Evolutionary conservation across 2,113 vertebrate genomes (phyloP), one percentile per base, ranked within the genome.

Genomic region (Arizona elegans): DNA sequence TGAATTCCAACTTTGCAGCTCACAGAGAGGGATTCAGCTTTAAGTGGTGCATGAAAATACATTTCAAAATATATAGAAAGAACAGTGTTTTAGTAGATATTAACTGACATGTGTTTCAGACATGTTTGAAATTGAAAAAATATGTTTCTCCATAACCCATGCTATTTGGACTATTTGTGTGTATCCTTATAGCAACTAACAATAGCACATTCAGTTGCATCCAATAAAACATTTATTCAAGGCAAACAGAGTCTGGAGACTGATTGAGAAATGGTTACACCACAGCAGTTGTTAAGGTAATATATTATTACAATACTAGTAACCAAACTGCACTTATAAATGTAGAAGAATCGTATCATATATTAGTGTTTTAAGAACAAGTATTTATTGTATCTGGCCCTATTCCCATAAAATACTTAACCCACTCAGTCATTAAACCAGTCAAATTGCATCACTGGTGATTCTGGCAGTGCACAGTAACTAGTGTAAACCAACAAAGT

Each of bases 331-430:
- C 23, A 62, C 50, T 65, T 15, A 19, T 15, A 53, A 8, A 53
- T 29, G 50, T n/a, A 26, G 86, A 87, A 87, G 50, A n/a, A 87
- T 54, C 13, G 6, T 53, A 38, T 81, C n/a, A 38, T 87, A 15
- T 50, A 87, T 87, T 54, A 87, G 52, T n/a, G 13, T 54, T 87
- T 26, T 81, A 38, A 81, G 70, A 19, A 87, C 12, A 53, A 86
- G 6, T 12, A n/a, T 52, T 53, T 87, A 81, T 33, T 81, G 87
- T 91, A 94, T 93, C 24, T 96, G 94, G 95, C 94, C 91, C 95
- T 95, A 94, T 97, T 97, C 88, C 15, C n/a, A 75, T 38, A 38
- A 33, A 13, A 75, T 75, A 33, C n/a, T 38, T 75, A 75, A 75
- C n/a, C 15, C 70, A 38, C 13, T 33, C 70, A 75, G n/a, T 38